Evolutionary conservation across 2,797 vertebrate species (phyloP).

Genomic region (Enteromius mattozi): DNA sequence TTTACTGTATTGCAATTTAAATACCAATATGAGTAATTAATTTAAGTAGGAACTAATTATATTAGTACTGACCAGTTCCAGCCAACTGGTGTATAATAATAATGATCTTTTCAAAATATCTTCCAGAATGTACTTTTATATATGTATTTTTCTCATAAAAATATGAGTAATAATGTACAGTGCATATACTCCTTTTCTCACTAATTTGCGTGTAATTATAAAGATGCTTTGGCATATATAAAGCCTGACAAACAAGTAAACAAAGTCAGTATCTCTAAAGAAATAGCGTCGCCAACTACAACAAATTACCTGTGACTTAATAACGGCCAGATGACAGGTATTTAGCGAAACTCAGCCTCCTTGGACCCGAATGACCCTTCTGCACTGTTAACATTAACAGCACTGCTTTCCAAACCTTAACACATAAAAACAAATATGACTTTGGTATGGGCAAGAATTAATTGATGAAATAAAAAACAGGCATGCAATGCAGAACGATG

Average conservation of each 20-base stretch:
- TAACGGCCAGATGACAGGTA: constrained; percentile 60
- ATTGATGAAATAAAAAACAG: background rate
- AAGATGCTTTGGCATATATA: constrained; percentile 39
- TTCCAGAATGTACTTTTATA: background rate
- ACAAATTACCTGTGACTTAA: constrained; percentile 66
- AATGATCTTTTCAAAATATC: background rate
- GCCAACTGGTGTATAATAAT: background rate
- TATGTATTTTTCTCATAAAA: background rate
- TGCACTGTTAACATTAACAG: constrained; percentile 8
- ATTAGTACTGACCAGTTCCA: background rate
- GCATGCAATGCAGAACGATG: background rate
- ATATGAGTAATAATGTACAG: background rate
- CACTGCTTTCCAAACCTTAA: background rate
- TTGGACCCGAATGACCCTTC: constrained; percentile 57
- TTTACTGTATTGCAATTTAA: background rate
- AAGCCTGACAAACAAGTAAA: constrained; percentile 46
- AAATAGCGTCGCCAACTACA: constrained; percentile 51
- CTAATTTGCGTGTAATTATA: too few species aligned
- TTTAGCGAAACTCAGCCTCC: constrained; percentile 57
- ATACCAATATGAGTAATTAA: background rate
- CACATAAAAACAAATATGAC: background rate
- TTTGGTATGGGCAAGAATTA: background rate
- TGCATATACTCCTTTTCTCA: background rate
- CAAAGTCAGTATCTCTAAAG: constrained; percentile 59
- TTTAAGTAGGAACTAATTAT: background rate